A percentile compares a stretch with the other conserved stretches of the same genome.
Conservation (phyloP, 2,113 vertebrate genomes). For the Psettodes erumei region DNA sequence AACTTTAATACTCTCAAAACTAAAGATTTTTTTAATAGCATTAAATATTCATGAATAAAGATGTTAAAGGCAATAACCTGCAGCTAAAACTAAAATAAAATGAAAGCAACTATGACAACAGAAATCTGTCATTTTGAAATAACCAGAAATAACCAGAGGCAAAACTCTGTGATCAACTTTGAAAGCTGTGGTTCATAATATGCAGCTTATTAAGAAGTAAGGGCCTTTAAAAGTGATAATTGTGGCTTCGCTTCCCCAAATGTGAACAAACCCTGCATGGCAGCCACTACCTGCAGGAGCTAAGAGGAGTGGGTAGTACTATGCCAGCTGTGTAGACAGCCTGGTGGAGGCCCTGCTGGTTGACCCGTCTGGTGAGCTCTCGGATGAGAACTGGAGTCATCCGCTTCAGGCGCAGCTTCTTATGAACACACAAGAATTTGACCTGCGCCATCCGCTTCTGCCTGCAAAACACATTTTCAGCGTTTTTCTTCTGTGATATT, state of each 20-base stretch:
- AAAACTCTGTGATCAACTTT: no score
- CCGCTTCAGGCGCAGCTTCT: conserved; percentile 94
- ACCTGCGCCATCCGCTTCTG: conserved; percentile 95
- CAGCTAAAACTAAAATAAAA: not conserved
- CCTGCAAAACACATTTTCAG: conserved; percentile 74
- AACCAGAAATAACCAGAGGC: no score
- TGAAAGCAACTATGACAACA: not conserved
- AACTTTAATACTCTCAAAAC: not conserved
- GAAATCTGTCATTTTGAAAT: not conserved
- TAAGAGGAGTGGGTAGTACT: conserved; percentile 92
- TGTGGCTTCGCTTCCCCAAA: not conserved
- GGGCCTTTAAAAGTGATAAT: not conserved
- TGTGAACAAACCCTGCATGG: not conserved
- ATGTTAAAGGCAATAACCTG: not conserved
- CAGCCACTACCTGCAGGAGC: conserved; percentile 88
- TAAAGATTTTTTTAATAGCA: not conserved
- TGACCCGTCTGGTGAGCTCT: conserved; percentile 92
- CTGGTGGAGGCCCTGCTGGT: conserved; percentile 90
- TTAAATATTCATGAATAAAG: not conserved
- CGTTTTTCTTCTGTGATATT: conserved; percentile 29
- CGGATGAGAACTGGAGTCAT: conserved; percentile 95
- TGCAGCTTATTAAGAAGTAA: no score
- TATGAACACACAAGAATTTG: conserved; percentile 96
- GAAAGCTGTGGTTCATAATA: no score
- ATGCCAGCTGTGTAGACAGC: conserved; percentile 90